Evolutionary conservation across 2,113 vertebrate genomes (phyloP).

Genomic region (Sclerurus mexicanus): DNA sequence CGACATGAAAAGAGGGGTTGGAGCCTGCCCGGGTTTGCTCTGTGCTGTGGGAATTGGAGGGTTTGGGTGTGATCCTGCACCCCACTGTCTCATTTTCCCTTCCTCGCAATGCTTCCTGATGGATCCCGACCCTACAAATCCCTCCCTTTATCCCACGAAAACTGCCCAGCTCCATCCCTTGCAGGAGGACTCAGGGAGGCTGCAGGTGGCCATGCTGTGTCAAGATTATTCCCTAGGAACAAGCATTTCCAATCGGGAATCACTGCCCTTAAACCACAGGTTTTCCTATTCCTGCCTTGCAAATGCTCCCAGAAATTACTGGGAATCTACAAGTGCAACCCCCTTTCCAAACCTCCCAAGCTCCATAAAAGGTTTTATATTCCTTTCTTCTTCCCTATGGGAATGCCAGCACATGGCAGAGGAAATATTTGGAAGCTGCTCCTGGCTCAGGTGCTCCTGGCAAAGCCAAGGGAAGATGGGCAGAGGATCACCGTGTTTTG

Average conservation of each 20-base stretch:
- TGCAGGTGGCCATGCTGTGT: background rate
- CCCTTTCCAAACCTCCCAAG: background rate
- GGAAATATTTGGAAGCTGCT: background rate
- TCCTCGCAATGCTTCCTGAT: fast-evolving
- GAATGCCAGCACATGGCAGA: background rate
- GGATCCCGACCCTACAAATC: background rate
- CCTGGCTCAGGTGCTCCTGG: background rate
- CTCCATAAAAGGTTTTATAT: background rate
- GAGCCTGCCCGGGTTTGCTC: background rate
- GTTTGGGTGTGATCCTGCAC: background rate
- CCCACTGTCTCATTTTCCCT: background rate
- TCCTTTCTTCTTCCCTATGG: background rate
- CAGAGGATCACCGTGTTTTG: background rate
- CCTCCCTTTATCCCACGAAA: background rate
- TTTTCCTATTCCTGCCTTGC: background rate
- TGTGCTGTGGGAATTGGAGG: background rate
- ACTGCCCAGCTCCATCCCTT: background rate
- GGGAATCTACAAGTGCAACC: fast-evolving
- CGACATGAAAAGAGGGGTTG: background rate
- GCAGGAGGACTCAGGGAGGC: background rate
- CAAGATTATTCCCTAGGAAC: background rate
- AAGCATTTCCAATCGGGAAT: fast-evolving
- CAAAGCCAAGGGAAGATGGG: background rate
- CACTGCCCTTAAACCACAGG: fast-evolving
- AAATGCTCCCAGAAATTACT: background rate